Conservation (phyloP, 2,888 invertebrate species). For the Drosophila antonietae region DNA sequence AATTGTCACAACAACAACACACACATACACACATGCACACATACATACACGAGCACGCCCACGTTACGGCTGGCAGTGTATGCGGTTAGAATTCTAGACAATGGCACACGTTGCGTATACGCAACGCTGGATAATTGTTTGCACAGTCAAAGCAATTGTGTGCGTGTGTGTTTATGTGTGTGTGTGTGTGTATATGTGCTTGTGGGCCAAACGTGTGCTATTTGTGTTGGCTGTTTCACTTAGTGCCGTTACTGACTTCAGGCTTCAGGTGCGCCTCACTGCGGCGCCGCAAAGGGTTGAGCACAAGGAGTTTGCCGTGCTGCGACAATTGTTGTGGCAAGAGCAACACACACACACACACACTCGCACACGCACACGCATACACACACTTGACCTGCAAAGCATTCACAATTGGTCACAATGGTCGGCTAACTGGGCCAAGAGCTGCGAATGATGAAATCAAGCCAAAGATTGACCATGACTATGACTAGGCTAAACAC, state of each 20-base stretch:
- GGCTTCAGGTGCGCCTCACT: constrained; percentile 53
- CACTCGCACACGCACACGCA: not conserved
- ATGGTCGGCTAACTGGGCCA: constrained; percentile 40
- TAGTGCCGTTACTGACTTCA: constrained; percentile 63
- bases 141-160: constrained; percentile 37
- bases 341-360: constrained; percentile 28
- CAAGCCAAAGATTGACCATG: constrained; percentile 33
- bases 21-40: not conserved
- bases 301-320: constrained; percentile 10
- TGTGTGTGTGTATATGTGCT: constrained; percentile 26
- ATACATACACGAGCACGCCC: constrained; percentile 3
- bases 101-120: constrained; percentile 69
- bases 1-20: constrained; percentile 28
- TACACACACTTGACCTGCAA: constrained; percentile 64
- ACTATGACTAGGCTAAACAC: not conserved
- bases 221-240: constrained; percentile 77
- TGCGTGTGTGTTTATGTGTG: constrained; percentile 10
- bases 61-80: constrained; percentile 13
- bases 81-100: constrained; percentile 52
- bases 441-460: constrained; percentile 46
- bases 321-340: constrained; percentile 60
- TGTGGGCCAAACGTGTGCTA: constrained; percentile 59
- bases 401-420: constrained; percentile 57
- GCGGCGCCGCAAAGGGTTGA: not conserved
- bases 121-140: constrained; percentile 71